Evolutionary conservation across 2,888 invertebrate genomes (phyloP).

Genomic region (Orthosia gothica): DNA sequence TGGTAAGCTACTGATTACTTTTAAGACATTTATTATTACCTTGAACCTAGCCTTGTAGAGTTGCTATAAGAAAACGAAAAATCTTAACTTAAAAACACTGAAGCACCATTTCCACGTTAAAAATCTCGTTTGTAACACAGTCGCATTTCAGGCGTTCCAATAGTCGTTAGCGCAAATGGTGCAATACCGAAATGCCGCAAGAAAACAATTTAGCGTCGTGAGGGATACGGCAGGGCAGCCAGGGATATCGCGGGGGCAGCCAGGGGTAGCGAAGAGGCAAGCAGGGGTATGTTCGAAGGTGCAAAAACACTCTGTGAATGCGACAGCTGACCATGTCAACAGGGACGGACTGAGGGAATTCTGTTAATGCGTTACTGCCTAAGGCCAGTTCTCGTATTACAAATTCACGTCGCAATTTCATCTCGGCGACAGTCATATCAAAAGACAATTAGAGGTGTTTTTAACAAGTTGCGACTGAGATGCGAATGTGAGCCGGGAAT

Average conservation of each 20-base stretch:
- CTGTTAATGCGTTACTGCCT: constrained; percentile 7
- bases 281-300: constrained; percentile 73
- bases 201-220: constrained; percentile 87
- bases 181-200: constrained; percentile 77
- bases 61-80: constrained; percentile 1
- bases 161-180: constrained; percentile 78
- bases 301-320: constrained; percentile 88
- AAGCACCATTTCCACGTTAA: constrained; percentile 29
- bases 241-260: constrained; percentile 26
- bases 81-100: constrained; percentile 16
- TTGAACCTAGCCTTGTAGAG: too few species aligned
- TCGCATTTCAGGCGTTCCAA: constrained; percentile 60
- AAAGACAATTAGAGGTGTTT: too few species aligned
- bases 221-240: constrained; percentile 62
- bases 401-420: too few species aligned
- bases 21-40: too few species aligned
- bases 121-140: constrained; percentile 53
- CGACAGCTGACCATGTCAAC: constrained; percentile 85
- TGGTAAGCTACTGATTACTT: neutral
- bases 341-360: constrained; percentile 74
- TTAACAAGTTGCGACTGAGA: too few species aligned
- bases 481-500: too few species aligned
- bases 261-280: constrained; percentile 40
- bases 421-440: too few species aligned
- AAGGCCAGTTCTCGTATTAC: too few species aligned